Percentiles rank a stretch among this genome's conserved stretches.
phyloP scores from a whole-genome alignment of 1,140 invertebrate genomes.

The Microplitis mediator region DNA sequence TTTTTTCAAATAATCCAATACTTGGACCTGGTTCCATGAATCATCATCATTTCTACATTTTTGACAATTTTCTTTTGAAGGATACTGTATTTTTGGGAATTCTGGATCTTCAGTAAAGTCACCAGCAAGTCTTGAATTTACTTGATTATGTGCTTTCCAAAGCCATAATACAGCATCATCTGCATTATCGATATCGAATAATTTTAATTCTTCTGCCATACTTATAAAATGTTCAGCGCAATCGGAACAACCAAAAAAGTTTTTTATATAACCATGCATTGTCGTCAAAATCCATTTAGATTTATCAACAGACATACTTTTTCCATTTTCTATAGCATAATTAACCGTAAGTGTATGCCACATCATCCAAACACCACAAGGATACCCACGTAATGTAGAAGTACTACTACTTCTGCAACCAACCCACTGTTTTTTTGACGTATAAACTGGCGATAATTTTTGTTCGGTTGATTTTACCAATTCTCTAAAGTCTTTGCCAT shows the following conservation, averaged over 20 bases:
- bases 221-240: conserved; percentile 87
- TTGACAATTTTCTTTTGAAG: conserved; percentile 71
- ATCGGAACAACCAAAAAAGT: conserved; percentile 94
- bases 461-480: conserved; percentile 64
- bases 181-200: conserved; percentile 71
- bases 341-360: conserved; percentile 93
- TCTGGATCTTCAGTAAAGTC: conserved; percentile 89
- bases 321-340: conserved; percentile 62
- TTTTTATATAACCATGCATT: conserved; percentile 87
- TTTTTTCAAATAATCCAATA: conserved; percentile 76
- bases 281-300: conserved; percentile 75
- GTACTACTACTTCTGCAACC: conserved; percentile 85
- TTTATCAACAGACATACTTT: conserved; percentile 57
- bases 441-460: conserved; percentile 64
- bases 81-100: conserved; percentile 92
- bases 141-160: conserved; percentile 94
- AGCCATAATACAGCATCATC: conserved; percentile 89
- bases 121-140: conserved; percentile 85
- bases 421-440: conserved; percentile 72
- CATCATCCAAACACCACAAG: conserved; percentile 93
- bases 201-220: conserved; percentile 75
- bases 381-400: conserved; percentile 81
- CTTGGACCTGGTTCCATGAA: conserved; percentile 73
- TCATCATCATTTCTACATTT: conserved; percentile 68
- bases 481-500: conserved; percentile 66